phyloP scores from a whole-genome alignment of 2,113 vertebrate genomes.

The Hydrochoerus hydrochaeris region DNA sequence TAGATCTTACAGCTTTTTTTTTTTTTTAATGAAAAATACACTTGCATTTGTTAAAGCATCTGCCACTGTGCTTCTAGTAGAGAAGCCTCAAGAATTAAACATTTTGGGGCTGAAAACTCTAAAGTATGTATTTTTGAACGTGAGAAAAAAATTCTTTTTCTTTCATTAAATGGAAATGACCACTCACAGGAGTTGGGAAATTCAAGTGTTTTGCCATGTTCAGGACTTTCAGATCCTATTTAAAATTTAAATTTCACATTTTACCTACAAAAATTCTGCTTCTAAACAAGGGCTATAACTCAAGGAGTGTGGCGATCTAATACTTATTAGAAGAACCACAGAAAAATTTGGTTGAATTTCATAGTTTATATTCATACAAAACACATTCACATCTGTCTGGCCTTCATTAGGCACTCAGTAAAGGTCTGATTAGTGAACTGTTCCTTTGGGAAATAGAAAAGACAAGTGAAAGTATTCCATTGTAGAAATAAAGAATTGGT shows the following conservation, averaged over 20 bases:
- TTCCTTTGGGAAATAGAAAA: neutral
- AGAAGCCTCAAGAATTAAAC: neutral
- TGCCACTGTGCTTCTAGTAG: neutral
- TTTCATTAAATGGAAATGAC: constrained; percentile 8
- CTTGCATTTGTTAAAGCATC: neutral
- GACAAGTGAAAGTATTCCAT: neutral
- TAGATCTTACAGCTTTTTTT: neutral
- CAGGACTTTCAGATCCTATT: constrained; percentile 2
- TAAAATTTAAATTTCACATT: neutral
- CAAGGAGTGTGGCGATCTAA: neutral
- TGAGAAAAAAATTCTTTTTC: neutral
- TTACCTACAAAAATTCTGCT: constrained; percentile 3
- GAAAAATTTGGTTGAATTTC: neutral
- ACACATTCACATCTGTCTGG: neutral
- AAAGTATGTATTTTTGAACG: neutral
- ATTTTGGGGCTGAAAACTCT: neutral
- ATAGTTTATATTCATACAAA: neutral
- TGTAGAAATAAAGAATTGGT: neutral
- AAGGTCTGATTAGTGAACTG: neutral
- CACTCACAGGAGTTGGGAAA: neutral
- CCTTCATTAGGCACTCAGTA: neutral
- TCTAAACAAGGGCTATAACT: neutral
- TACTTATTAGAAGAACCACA: neutral
- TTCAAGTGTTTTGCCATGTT: neutral
- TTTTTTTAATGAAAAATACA: neutral